Evolutionary conservation across 2,113 vertebrate genomes (phyloP).

Genomic region (Indri indri): DNA sequence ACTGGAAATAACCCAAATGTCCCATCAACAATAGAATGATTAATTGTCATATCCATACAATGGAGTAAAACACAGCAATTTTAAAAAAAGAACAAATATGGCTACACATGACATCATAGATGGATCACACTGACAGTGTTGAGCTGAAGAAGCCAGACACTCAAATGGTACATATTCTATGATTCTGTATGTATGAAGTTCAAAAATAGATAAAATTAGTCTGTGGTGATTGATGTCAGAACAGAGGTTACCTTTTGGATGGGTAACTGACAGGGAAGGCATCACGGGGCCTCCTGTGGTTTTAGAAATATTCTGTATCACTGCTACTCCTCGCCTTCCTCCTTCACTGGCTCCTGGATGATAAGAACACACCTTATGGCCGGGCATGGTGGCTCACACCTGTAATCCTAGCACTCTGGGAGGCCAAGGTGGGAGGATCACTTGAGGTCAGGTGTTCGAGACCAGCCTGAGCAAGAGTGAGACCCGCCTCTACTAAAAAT

Average conservation of each 20-base stretch:
- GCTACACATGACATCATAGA: neutral
- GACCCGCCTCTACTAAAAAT: too few relatives aligned
- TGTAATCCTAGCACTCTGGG: too few relatives aligned
- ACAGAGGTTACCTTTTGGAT: neutral
- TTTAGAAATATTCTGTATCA: neutral
- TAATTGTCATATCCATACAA: neutral
- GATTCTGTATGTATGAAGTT: neutral
- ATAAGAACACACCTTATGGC: neutral
- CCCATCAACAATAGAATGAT: neutral
- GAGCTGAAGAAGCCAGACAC: neutral
- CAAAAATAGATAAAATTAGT: neutral
- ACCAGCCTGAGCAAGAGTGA: too few relatives aligned
- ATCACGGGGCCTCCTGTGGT: neutral
- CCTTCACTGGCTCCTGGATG: neutral
- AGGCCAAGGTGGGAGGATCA: too few relatives aligned
- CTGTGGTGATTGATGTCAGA: neutral
- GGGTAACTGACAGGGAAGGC: neutral
- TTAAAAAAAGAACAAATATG: neutral
- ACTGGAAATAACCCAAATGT: neutral
- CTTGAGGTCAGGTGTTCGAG: too few relatives aligned
- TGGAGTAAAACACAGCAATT: neutral
- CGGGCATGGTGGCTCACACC: too few relatives aligned
- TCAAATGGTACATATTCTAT: neutral
- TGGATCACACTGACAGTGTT: neutral
- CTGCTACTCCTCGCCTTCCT: neutral